Percentiles rank a stretch among this genome's conserved stretches.
phyloP scores from a whole-genome alignment of 2,113 vertebrate genomes.

The Carettochelys insculpta region DNA sequence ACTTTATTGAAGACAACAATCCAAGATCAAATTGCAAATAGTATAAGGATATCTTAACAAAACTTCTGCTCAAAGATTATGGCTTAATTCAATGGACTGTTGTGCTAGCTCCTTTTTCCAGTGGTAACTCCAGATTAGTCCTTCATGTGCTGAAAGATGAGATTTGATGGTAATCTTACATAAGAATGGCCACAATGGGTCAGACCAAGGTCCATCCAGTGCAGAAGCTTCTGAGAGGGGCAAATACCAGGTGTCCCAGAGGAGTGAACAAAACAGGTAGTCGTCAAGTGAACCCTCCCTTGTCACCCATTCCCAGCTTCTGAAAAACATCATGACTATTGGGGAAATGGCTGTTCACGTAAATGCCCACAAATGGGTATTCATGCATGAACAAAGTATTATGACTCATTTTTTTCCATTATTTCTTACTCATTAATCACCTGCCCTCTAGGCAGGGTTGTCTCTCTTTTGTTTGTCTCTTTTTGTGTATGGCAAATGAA shows the following conservation, averaged over 20 bases:
- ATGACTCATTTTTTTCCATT: neutral
- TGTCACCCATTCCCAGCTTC: too few relatives aligned
- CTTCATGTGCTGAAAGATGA: neutral
- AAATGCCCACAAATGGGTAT: neutral
- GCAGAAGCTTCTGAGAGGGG: too few relatives aligned
- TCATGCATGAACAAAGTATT: neutral
- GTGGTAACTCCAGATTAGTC: neutral
- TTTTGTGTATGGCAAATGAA: too few relatives aligned
- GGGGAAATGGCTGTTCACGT: neutral
- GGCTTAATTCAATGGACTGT: neutral
- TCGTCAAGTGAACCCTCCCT: too few relatives aligned
- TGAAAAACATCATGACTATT: rapidly evolving
- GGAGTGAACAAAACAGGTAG: too few relatives aligned
- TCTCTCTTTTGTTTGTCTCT: too few relatives aligned
- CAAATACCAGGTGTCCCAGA: too few relatives aligned
- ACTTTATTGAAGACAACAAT: neutral
- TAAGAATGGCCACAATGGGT: too few relatives aligned
- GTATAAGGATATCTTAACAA: neutral
- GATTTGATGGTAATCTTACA: too few relatives aligned
- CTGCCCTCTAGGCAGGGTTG: neutral
- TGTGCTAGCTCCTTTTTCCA: neutral
- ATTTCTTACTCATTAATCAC: neutral
- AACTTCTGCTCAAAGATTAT: neutral
- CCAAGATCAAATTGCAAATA: neutral
- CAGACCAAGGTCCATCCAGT: too few relatives aligned